Base-by-base conservation (phyloP, 1,140 invertebrate species). In the Sminthurinus signatus region DNA sequence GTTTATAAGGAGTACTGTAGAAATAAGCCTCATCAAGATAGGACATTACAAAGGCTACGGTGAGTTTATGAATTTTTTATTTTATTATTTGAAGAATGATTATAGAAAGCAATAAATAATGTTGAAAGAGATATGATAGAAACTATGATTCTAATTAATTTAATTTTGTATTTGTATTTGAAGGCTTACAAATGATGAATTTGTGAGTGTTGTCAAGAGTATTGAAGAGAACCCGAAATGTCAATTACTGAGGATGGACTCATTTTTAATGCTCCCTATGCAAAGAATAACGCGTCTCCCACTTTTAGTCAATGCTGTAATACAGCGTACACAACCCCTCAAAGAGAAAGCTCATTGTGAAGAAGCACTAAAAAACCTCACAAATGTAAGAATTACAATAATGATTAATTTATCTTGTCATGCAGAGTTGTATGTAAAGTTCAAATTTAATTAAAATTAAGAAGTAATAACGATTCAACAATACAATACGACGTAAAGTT, bases 21-120 rank as follows among this genome's bases (percentile, higher is more conserved):
- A n/a, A 71, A 71, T 42, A 71, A 71, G 46, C 70, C 70, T 21
- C 65, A 71, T 36, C 70, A 71, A 48, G 70, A 71, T 51, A 63
- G 51, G 44, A 69, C 52, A 17, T 57, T 71, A 48, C 63, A 71
- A 51, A 31, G 36, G 42, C 51, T 71, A 23, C 63, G 70, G 64
- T 67, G 62, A 29, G 25, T 3, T 32, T n/a, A n/a, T n/a, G n/a
- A n/a, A n/a, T n/a, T n/a, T n/a, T n/a, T n/a, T n/a, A n/a, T n/a
- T n/a, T n/a, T n/a, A n/a, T n/a, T n/a, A n/a, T n/a, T n/a, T n/a
- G n/a, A n/a, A n/a, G n/a, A n/a, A n/a, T n/a, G n/a, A n/a, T n/a
- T n/a, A n/a, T n/a, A n/a, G n/a, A n/a, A n/a, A n/a, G n/a, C n/a
- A n/a, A n/a, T n/a, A n/a, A n/a, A n/a, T n/a, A n/a, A n/a, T n/a